Evolutionary conservation across 2,113 vertebrate species (phyloP), one percentile per base, ranked within the genome.

Genomic region (Petrocephalus zakoni): DNA sequence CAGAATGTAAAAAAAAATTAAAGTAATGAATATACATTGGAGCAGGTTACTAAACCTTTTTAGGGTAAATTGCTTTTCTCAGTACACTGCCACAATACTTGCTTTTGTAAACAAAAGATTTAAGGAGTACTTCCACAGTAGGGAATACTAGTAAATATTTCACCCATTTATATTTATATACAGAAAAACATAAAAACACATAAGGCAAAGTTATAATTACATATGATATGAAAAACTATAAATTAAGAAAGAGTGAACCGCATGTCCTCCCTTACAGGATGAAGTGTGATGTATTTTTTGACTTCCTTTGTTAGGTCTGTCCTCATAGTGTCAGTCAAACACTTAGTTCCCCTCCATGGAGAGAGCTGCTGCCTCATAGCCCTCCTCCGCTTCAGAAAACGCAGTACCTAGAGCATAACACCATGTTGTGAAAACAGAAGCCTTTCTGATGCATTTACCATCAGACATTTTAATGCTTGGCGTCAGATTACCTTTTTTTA

Each of bases 221-320:
- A 81, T 81, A 47, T 11, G 21, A 49, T 37, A 82, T 42, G 21
- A 49, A 22, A 64, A 82, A 82, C 19, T n/a, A 46, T 34, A 49
- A 49, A 47, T 21, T 22, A 46, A 83, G 75, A 34, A 46, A 1
- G 9, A 83, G 9, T 47, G 46, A 49, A 42, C 21, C 17, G 7
- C 6, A 21, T 13, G 52, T 34, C 37, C 25, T 52, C 75, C 87
- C 95, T 94, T 92, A 99, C 98, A 72, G 94, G 94, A 91, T 97
- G 96, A 25, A 92, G 93, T 90, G 92, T 91, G 90, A 97, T 88
- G 92, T 97, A 94, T 46, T 96, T 94, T 88, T 98, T 96, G 91
- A 98, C 95, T 94, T 95, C 95, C 89, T 93, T 94, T 92, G 96
- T 96, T 37, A 99, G 94, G 89, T 96, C 95, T 10, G 92, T 89